Percentiles rank a stretch among this genome's conserved stretches.
Conservation (phyloP, 2,113 vertebrate genomes). For the Phaetusa simplex region DNA sequence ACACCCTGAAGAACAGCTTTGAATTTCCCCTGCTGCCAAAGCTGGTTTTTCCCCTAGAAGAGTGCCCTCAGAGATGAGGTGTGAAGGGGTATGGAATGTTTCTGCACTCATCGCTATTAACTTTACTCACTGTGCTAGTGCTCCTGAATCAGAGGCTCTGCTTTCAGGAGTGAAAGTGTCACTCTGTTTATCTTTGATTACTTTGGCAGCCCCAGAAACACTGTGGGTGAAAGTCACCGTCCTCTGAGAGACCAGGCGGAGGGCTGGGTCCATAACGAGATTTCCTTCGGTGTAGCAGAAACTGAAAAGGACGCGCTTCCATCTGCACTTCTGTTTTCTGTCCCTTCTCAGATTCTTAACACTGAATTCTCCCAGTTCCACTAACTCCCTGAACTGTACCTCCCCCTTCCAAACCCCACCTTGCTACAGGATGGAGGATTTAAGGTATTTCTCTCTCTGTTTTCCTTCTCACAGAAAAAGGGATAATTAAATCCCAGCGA, state of each 20-base stretch:
- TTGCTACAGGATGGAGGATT: neutral
- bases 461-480: constrained; percentile 78
- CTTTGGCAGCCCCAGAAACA: neutral
- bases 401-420: neutral
- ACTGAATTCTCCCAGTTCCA: neutral
- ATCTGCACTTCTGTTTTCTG: neutral
- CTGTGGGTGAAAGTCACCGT: accelerated
- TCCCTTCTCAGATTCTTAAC: neutral
- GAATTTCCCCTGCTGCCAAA: neutral
- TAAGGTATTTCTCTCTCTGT: neutral
- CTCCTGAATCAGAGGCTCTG: accelerated
- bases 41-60: neutral
- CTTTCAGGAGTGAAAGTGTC: neutral
- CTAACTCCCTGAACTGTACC: accelerated
- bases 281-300: neutral
- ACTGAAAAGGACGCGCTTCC: neutral
- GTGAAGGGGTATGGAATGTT: neutral
- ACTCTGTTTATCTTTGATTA: accelerated
- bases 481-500: constrained; percentile 82
- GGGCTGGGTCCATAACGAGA: accelerated
- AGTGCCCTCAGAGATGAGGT: neutral
- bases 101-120: neutral
- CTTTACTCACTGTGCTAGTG: accelerated
- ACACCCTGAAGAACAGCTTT: accelerated
- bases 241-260: neutral